Evolutionary conservation across 2,113 vertebrate species (phyloP).

Genomic region (Oncorhynchus keta): DNA sequence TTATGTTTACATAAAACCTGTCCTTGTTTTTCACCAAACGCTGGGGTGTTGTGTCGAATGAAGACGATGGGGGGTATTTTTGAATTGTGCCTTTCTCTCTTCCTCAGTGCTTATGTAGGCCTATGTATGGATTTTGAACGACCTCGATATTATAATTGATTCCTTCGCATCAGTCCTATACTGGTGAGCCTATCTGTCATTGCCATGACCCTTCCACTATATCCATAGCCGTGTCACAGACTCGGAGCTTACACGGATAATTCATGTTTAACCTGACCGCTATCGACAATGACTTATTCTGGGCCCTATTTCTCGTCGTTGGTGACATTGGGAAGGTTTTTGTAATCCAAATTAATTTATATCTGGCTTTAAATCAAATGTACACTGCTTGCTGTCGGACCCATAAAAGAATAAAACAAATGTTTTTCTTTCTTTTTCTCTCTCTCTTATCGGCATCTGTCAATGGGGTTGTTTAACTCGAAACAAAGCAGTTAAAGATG

Average conservation of each 20-base stretch:
- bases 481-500: neutral
- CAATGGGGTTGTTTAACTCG: neutral
- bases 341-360: neutral
- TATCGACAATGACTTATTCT: neutral
- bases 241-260: conserved; percentile 64
- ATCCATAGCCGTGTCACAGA: conserved; percentile 11
- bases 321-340: neutral
- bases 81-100: neutral
- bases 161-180: conserved; percentile 27
- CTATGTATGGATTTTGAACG: neutral
- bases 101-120: neutral
- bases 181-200: conserved; percentile 71
- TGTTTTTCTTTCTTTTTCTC: neutral
- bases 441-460: conserved; percentile 7
- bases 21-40: conserved; percentile 49
- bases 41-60: conserved; percentile 42
- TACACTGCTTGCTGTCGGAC: conserved; percentile 22
- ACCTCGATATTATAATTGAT: conserved; percentile 2
- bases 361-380: conserved; percentile 7
- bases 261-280: conserved; percentile 59
- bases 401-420: neutral
- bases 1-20: neutral
- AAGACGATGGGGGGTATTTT: conserved; percentile 52
- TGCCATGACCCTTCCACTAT: conserved; percentile 74
- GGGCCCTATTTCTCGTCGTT: neutral